Conservation (phyloP, 2,113 vertebrate species). For the Spheniscus mendiculus region DNA sequence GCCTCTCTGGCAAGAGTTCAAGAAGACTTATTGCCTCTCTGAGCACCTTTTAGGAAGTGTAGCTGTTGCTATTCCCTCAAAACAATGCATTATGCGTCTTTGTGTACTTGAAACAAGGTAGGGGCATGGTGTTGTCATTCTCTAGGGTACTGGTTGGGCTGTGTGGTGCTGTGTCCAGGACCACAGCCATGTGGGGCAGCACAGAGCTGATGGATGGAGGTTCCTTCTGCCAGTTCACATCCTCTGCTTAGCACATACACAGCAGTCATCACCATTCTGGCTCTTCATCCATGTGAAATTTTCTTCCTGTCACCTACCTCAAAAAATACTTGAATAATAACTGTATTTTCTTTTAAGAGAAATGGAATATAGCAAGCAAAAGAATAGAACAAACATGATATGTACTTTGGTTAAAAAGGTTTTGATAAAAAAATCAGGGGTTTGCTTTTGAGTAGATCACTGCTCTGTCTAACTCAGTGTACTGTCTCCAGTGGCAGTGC, state of each 20-base stretch:
- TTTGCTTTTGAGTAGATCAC: background rate
- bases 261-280: background rate
- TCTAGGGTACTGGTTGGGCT: background rate
- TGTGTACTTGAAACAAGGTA: background rate
- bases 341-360: background rate
- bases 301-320: background rate
- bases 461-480: background rate
- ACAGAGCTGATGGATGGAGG: background rate
- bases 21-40: background rate
- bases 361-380: background rate
- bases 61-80: background rate
- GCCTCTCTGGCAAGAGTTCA: background rate
- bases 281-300: background rate
- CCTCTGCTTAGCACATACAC: background rate
- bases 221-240: background rate
- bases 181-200: fast-evolving
- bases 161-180: background rate
- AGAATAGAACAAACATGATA: background rate
- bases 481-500: background rate
- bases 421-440: background rate
- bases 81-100: background rate
- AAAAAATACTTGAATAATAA: background rate
- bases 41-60: background rate
- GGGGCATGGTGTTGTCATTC: background rate
- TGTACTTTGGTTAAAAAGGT: background rate